Conservation (phyloP, 64 coral and sea anemone species). For the Pocillopora verrucosa region DNA sequence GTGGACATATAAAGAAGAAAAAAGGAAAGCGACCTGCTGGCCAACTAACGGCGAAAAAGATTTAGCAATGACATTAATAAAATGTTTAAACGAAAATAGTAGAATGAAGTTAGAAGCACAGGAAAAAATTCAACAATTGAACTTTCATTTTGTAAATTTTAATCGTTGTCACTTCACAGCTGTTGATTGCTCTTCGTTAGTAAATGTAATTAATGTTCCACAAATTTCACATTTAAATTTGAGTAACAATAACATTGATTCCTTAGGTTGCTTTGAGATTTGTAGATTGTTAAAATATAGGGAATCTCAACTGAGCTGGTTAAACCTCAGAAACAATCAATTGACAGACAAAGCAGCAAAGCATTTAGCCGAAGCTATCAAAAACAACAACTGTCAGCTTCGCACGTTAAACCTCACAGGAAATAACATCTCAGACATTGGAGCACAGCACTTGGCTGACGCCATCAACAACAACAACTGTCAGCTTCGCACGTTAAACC, state of each 20-base stretch:
- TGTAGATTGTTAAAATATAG: no score
- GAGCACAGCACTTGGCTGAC: no score
- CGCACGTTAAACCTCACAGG: no score
- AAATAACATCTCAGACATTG: no score
- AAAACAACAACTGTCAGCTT: background rate
- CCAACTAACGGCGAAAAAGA: background rate
- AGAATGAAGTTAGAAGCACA: background rate
- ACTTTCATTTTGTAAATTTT: conserved; percentile 19
- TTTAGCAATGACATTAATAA: background rate
- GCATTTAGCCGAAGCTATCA: no score
- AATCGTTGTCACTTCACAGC: background rate
- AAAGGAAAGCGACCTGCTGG: background rate
- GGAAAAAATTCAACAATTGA: background rate
- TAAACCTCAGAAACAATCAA: no score
- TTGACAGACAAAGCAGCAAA: no score
- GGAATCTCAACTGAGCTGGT: no score
- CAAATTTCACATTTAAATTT: background rate
- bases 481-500: no score
- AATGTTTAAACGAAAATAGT: background rate
- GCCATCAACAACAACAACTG: no score
- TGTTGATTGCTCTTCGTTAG: background rate
- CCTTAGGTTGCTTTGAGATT: background rate
- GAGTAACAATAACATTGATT: no score
- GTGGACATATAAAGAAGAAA: no score
- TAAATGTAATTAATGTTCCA: background rate